Evolutionary conservation across 2,113 vertebrate genomes (phyloP).

Genomic region (Atractosteus spatula): DNA sequence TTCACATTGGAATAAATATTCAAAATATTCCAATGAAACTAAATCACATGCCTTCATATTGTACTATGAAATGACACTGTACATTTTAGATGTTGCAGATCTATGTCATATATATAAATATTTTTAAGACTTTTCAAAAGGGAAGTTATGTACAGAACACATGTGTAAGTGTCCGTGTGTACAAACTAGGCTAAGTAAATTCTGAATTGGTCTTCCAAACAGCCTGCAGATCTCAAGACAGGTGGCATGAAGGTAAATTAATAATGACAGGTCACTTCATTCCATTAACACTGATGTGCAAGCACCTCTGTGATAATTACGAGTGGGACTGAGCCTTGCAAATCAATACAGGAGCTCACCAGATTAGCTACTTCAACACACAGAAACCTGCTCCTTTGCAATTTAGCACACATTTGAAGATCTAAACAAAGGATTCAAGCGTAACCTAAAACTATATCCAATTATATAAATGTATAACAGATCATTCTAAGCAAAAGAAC

Average conservation of each 20-base stretch:
- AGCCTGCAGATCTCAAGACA: background rate
- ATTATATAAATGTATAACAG: too few species aligned
- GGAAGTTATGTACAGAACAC: too few species aligned
- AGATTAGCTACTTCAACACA: background rate
- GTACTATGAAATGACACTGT: too few species aligned
- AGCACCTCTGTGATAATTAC: constrained; percentile 4
- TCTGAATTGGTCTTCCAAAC: background rate
- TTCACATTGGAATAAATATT: too few species aligned
- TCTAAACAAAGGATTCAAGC: too few species aligned
- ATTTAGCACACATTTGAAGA: background rate
- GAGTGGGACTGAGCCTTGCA: background rate
- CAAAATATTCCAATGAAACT: too few species aligned
- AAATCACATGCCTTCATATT: too few species aligned
- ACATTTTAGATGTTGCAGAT: too few species aligned
- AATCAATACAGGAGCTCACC: background rate
- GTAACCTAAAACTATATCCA: too few species aligned
- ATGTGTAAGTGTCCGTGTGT: background rate
- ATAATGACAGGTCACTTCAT: constrained; percentile 16
- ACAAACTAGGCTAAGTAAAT: constrained; percentile 4
- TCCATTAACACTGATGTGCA: constrained; percentile 10
- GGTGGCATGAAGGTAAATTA: constrained; percentile 1
- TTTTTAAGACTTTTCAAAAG: too few species aligned
- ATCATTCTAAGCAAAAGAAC: too few species aligned
- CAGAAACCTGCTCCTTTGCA: background rate
- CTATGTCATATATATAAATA: too few species aligned